Conservation (phyloP, 2,888 invertebrate species). For the Lasioglossum malachurum region DNA sequence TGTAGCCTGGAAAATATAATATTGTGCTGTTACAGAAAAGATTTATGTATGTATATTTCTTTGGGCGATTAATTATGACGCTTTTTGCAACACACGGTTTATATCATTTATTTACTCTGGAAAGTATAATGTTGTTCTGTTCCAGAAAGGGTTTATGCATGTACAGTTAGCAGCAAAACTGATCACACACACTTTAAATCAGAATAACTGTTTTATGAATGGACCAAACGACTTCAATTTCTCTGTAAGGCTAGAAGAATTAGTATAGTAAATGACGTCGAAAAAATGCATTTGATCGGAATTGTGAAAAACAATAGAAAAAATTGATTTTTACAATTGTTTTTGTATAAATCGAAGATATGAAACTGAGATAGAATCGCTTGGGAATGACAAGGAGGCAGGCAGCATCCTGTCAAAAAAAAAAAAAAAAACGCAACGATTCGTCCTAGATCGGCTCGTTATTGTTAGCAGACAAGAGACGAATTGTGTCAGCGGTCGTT, state of each 20-base stretch:
- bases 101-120: not conserved
- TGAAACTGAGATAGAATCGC: not conserved
- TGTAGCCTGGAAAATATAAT: not conserved
- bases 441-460: not conserved
- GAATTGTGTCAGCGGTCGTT: slow-evolving; percentile 30
- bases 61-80: not conserved
- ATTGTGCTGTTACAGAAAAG: no score
- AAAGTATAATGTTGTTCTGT: not conserved
- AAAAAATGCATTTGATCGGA: no score
- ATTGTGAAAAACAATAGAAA: no score
- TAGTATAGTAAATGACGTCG: no score
- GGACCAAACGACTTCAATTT: no score
- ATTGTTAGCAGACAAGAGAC: not conserved
- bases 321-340: no score
- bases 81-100: not conserved
- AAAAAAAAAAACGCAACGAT: not conserved
- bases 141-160: not conserved
- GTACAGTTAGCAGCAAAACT: no score
- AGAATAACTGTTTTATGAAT: no score
- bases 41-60: not conserved
- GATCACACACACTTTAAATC: no score
- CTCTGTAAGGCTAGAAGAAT: no score
- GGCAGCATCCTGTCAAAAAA: not conserved
- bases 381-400: not conserved
- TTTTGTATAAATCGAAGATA: not conserved